phyloP scores from a whole-genome alignment of 2,113 vertebrate species.

The Heliornis fulica region DNA sequence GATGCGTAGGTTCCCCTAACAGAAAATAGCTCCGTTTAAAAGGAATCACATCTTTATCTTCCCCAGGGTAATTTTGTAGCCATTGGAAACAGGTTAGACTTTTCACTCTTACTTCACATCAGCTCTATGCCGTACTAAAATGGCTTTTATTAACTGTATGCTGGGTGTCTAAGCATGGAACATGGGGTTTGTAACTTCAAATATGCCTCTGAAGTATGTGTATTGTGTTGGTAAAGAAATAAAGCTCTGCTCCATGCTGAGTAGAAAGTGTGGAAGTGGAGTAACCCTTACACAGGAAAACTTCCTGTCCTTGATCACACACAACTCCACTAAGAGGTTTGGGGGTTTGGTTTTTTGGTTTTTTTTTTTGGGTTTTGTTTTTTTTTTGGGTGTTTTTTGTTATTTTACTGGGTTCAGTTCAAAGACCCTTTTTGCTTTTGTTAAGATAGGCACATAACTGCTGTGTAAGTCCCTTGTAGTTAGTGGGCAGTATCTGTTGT shows the following conservation, averaged over 20 bases:
- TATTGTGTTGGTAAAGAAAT: background rate
- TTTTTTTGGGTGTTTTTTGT: background rate
- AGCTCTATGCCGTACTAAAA: background rate
- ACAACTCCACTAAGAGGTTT: background rate
- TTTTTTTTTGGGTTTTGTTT: too few relatives aligned
- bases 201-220: background rate
- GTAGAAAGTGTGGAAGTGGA: background rate
- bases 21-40: constrained; percentile 12
- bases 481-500: background rate
- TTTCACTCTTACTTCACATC: background rate
- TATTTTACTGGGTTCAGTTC: background rate
- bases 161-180: background rate
- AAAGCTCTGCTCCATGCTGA: background rate
- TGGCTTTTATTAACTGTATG: background rate
- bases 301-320: fast-evolving
- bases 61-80: background rate
- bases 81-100: background rate
- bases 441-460: background rate
- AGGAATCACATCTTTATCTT: background rate
- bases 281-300: background rate
- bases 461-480: background rate
- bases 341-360: too few relatives aligned
- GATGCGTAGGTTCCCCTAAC: background rate
- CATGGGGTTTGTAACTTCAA: background rate
- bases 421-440: background rate